phyloP scores from a whole-genome alignment of 2,888 invertebrate genomes.

The Nesidiocoris tenuis region DNA sequence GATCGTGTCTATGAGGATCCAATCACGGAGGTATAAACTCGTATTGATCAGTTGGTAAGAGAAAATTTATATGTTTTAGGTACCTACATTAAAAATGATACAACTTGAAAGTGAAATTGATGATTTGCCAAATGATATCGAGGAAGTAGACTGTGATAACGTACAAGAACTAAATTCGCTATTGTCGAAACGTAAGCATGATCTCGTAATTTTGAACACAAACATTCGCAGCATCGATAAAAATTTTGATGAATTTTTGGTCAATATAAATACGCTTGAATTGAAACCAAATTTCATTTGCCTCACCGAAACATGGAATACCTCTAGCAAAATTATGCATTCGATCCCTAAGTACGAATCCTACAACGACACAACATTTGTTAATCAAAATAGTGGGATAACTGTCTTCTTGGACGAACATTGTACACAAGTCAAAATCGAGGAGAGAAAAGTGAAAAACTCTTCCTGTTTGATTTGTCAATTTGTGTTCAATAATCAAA shows the following conservation, averaged over 20 bases:
- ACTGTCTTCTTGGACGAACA: slow-evolving; percentile 1
- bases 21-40: no score
- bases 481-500: background rate
- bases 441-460: background rate
- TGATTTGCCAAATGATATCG: background rate
- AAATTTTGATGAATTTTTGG: slow-evolving; percentile 18
- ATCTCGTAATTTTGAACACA: slow-evolving; percentile 9
- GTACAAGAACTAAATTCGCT: background rate
- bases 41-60: background rate
- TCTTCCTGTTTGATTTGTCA: slow-evolving; percentile 11
- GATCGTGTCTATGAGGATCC: no score
- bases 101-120: no score
- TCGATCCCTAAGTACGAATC: slow-evolving; percentile 14
- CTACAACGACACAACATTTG: background rate
- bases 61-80: no score
- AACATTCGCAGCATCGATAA: slow-evolving; percentile 4
- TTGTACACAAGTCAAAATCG: slow-evolving; percentile 5
- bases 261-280: background rate
- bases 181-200: background rate
- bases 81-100: slow-evolving; percentile 9
- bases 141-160: slow-evolving; percentile 8
- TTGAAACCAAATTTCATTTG: slow-evolving; percentile 9
- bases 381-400: slow-evolving; percentile 21
- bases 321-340: background rate
- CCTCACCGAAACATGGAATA: slow-evolving; percentile 22